Percentiles rank a stretch among this genome's conserved stretches.
Conservation (phyloP, 1,140 invertebrate genomes). For the Zaprionus gabonicus region DNA sequence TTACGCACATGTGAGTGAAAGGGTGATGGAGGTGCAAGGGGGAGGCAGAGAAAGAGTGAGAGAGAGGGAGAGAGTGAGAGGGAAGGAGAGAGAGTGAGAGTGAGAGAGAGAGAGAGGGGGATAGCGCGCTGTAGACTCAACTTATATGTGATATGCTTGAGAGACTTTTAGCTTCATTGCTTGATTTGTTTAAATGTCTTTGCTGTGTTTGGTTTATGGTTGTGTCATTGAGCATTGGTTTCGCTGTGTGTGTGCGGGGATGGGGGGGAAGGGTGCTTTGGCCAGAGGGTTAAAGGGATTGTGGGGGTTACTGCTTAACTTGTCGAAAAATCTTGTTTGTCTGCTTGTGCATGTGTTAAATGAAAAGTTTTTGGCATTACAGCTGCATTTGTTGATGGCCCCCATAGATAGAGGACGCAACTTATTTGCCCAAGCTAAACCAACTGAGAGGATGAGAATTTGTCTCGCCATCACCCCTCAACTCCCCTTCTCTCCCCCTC, state of each 20-base stretch:
- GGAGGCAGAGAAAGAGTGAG: neutral
- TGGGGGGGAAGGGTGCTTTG: neutral
- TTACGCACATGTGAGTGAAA: slow-evolving; percentile 14
- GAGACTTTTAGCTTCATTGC: slow-evolving; percentile 80
- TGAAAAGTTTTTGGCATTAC: slow-evolving; percentile 70
- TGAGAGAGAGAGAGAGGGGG: neutral
- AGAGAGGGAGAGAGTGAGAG: neutral
- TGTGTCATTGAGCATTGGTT: slow-evolving; percentile 56
- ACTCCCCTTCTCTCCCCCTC: neutral
- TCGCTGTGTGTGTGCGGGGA: neutral
- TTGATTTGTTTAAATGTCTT: slow-evolving; percentile 82
- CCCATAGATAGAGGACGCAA: slow-evolving; percentile 73
- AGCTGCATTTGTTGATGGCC: slow-evolving; percentile 76
- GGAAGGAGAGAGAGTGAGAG: neutral
- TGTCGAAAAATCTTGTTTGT: slow-evolving; percentile 74
- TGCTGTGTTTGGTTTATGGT: slow-evolving; percentile 82
- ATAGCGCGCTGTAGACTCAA: slow-evolving; percentile 22
- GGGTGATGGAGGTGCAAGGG: neutral
- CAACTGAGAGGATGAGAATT: slow-evolving; percentile 46
- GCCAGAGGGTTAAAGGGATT: slow-evolving; percentile 30
- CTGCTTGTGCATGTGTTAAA: slow-evolving; percentile 62
- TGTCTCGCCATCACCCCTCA: neutral
- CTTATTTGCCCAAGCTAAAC: slow-evolving; percentile 75
- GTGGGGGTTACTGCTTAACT: slow-evolving; percentile 39
- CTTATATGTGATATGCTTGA: slow-evolving; percentile 75